These are phyloP conservation scores for Calosoma granatense DNA, from an alignment of 1,140 invertebrate species.

Conservation along the genomic window DNA sequence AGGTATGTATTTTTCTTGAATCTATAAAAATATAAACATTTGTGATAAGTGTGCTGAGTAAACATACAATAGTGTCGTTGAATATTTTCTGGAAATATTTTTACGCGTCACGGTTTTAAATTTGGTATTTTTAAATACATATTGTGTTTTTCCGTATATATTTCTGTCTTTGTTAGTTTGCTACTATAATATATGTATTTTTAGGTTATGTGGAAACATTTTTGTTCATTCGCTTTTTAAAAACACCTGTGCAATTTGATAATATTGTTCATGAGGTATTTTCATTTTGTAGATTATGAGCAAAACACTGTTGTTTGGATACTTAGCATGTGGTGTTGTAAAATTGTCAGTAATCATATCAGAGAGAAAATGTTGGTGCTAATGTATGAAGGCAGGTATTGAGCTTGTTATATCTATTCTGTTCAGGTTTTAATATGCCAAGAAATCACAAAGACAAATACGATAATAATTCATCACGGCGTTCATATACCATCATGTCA, in stretches of 20 bases:
- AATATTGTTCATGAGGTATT: too few relatives aligned
- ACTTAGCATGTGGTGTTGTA: not conserved
- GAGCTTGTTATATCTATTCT: not conserved
- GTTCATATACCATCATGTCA: constrained; percentile 85
- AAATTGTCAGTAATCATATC: too few relatives aligned
- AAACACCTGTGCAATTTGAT: not conserved
- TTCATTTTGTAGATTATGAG: too few relatives aligned
- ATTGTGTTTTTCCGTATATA: not conserved
- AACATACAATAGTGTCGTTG: not conserved
- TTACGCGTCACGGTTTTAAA: constrained; percentile 3
- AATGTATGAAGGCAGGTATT: not conserved
- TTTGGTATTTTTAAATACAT: not conserved
- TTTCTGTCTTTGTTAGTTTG: not conserved
- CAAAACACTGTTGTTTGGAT: not conserved
- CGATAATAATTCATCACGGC: constrained; percentile 58
- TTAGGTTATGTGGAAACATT: not conserved
- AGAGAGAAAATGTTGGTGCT: not conserved
- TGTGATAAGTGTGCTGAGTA: not conserved
- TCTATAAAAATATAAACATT: not conserved
- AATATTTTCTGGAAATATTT: not conserved
- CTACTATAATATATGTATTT: not conserved
- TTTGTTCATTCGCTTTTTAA: not conserved
- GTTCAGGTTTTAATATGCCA: constrained; percentile 49
- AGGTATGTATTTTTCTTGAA: not conserved
- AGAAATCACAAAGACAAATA: constrained; percentile 54